Percentiles rank a stretch among this genome's conserved stretches.
phyloP scores from a whole-genome alignment of 2,113 vertebrate species.

The Salvelinus fontinalis region DNA sequence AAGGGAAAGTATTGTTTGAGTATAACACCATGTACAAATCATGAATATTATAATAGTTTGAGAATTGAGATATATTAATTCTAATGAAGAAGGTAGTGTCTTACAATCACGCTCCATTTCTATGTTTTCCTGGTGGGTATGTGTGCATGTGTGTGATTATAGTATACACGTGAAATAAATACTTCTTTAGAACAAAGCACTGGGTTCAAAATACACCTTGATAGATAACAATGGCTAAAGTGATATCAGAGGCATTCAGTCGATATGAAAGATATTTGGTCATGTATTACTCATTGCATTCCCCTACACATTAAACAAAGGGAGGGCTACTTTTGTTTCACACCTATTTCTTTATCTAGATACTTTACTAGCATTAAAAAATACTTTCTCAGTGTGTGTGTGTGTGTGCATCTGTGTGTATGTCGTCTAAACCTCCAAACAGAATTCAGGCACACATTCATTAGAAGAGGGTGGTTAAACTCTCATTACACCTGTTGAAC shows the following conservation, averaged over 20 bases:
- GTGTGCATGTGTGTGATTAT: conserved; percentile 2
- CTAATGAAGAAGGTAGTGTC: too few relatives aligned
- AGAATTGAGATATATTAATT: too few relatives aligned
- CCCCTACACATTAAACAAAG: conserved; percentile 15
- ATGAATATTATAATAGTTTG: too few relatives aligned
- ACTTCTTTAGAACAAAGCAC: not conserved
- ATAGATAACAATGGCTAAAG: conserved; percentile 8
- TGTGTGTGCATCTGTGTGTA: not conserved
- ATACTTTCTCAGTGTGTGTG: not conserved
- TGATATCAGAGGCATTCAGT: conserved; percentile 26
- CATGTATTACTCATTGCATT: conserved; percentile 13
- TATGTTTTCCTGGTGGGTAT: not conserved
- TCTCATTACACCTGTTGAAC: not conserved
- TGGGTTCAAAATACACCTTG: not conserved
- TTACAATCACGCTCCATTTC: too few relatives aligned
- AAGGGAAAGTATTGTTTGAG: not conserved
- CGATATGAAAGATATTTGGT: conserved; percentile 14
- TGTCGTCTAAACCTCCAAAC: not conserved
- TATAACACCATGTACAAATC: not conserved
- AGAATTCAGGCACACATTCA: not conserved
- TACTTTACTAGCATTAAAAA: not conserved
- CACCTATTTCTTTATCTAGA: conserved; percentile 7
- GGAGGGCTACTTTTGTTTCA: not conserved
- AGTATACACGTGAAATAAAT: not conserved
- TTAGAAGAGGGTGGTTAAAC: not conserved